Conservation (phyloP, 2,113 vertebrate species). For the Alexandromys fortis region DNA sequence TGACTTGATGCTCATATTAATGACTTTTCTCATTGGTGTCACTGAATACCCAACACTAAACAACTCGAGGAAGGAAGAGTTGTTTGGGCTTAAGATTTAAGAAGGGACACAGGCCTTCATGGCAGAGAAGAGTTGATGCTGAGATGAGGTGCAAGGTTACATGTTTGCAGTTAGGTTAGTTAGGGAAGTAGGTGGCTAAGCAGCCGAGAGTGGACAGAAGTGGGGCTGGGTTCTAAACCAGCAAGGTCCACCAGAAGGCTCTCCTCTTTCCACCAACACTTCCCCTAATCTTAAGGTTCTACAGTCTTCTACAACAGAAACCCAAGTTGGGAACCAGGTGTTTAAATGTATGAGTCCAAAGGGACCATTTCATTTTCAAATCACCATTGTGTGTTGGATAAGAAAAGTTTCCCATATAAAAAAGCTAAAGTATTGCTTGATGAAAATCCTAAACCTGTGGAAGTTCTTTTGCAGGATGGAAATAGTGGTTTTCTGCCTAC, state of each 20-base stretch:
- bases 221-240: background rate
- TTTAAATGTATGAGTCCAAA: background rate
- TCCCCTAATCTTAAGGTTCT: background rate
- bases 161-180: background rate
- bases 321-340: background rate
- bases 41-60: background rate
- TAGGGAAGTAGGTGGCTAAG: background rate
- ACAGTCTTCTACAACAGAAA: background rate
- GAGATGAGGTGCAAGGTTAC: background rate
- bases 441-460: conserved; percentile 29
- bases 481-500: background rate
- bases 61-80: background rate
- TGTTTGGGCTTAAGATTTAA: background rate
- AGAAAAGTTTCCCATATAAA: background rate
- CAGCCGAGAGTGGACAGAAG: background rate
- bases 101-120: background rate
- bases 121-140: background rate
- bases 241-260: background rate
- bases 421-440: background rate
- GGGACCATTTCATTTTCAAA: background rate
- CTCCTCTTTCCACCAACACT: background rate
- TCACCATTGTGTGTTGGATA: background rate
- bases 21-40: background rate
- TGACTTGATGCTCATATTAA: background rate
- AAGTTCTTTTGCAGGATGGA: conserved; percentile 28